Evolutionary conservation across 2,888 invertebrate genomes (phyloP), one percentile per base, ranked within the genome.

Genomic region (Rhingia rostrata): DNA sequence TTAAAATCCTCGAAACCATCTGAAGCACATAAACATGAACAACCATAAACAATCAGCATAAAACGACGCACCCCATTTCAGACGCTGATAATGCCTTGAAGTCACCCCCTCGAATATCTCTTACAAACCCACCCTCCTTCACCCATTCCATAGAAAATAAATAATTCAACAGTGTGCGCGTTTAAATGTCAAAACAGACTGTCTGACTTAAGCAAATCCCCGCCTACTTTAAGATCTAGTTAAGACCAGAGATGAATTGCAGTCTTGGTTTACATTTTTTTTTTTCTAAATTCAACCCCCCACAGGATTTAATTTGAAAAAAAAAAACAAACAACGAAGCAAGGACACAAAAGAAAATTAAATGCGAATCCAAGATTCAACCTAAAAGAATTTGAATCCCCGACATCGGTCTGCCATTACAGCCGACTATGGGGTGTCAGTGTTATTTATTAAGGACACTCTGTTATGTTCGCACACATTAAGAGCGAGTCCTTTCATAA

Each of bases 401-500:
- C 64, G 12, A 64, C 60, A 77, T 58, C 54, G 58, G 77, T 64
- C 60, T 63, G 3, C 41, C 64, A 35, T 61, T 43, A 33, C 39
- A 45, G 47, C 7, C 4, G 12, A 6, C 54, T 4, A 39, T 10
- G 33, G 60, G 41, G 45, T 67, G 75, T 67, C 37, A 6, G 63
- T 35, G 73, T 47, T 64, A 83, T 73, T 78, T 72, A 72, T 77
- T 47, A 39, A 37, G 66, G 70, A 49, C 49, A 77, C 61, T 83
- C 54, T 78, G 61, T 83, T 77, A 64, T 74, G 66, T 63, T 72
- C 73, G 69, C 73, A 66, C 73, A 66, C 54, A 64, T 67, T 79
- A 69, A 78, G 67, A 51, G 60, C 66, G 22, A 22, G 67, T 69
- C 67, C 83, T 51, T 83, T 73, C 73, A 78, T 78, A 78, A 83